These are phyloP conservation scores for Trichacis sp. DNA, from an alignment of 2,888 invertebrate genomes.

Conservation along the genomic window DNA sequence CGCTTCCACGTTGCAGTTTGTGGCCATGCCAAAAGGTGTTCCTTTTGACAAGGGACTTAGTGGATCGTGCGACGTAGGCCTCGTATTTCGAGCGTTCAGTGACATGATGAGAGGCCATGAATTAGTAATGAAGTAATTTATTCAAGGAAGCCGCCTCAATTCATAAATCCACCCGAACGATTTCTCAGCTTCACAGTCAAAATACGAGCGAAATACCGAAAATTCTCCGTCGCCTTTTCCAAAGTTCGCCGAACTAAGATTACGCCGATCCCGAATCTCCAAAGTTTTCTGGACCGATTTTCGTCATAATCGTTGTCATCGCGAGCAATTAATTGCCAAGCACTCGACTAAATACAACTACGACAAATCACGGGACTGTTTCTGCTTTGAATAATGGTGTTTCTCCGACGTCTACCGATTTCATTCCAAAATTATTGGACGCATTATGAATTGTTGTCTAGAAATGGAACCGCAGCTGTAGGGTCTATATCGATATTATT, in stretches of 20 bases:
- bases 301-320: neutral
- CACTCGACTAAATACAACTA: neutral
- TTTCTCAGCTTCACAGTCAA: conserved; percentile 10
- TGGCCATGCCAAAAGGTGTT: conserved; percentile 29
- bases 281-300: neutral
- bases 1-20: conserved; percentile 14
- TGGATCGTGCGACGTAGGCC: conserved; percentile 22
- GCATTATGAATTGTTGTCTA: conserved; percentile 2
- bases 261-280: no score
- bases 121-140: conserved; percentile 34
- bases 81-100: conserved; percentile 40
- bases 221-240: neutral
- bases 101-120: conserved; percentile 33
- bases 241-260: no score
- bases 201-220: conserved; percentile 11
- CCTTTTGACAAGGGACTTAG: conserved; percentile 24
- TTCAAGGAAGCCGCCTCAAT: conserved; percentile 28
- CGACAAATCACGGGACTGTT: neutral
- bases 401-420: neutral
- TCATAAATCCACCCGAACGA: conserved; percentile 29
- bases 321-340: neutral
- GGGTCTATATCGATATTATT: neutral
- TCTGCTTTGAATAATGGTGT: neutral
- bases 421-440: conserved; percentile 2
- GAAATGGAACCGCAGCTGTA: neutral